Conservation (phyloP, 1,140 invertebrate species). For the Drosophila aff. region DNA sequence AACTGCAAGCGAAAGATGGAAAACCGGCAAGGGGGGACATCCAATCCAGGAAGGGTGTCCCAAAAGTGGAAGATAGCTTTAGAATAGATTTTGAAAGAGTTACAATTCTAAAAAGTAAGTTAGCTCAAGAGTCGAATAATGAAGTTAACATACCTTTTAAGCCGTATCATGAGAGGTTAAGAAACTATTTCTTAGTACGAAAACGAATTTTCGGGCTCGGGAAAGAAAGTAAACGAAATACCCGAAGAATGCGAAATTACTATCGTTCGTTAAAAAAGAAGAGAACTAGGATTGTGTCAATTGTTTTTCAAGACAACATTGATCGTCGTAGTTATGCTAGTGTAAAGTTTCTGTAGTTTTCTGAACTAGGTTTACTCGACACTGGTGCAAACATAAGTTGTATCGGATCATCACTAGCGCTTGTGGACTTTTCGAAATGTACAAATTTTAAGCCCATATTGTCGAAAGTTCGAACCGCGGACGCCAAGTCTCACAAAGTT, state of each 20-base stretch:
- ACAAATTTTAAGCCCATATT: background rate
- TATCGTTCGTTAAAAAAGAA: background rate
- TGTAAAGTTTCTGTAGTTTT: conserved; percentile 5
- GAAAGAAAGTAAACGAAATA: background rate
- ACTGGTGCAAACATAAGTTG: background rate
- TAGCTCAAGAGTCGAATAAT: background rate
- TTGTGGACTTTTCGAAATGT: background rate
- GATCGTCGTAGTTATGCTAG: conserved; percentile 7
- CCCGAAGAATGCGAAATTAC: background rate
- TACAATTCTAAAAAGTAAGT: background rate
- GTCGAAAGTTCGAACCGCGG: background rate
- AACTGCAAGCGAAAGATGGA: background rate
- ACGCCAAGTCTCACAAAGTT: conserved; percentile 2
- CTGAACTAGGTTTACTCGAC: conserved; percentile 10
- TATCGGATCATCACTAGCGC: background rate
- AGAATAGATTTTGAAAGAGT: background rate
- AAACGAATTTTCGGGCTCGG: background rate
- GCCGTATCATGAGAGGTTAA: conserved; percentile 3
- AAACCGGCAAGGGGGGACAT: conserved; percentile 1
- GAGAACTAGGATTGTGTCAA: conserved; percentile 2
- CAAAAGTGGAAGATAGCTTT: background rate
- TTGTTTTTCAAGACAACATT: conserved; percentile 1
- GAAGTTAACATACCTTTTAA: conserved; percentile 6
- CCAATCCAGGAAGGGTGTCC: background rate
- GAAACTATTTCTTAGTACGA: conserved; percentile 7